Base-by-base conservation (phyloP, 2,113 vertebrate species). In the Siphamia tubifer region DNA sequence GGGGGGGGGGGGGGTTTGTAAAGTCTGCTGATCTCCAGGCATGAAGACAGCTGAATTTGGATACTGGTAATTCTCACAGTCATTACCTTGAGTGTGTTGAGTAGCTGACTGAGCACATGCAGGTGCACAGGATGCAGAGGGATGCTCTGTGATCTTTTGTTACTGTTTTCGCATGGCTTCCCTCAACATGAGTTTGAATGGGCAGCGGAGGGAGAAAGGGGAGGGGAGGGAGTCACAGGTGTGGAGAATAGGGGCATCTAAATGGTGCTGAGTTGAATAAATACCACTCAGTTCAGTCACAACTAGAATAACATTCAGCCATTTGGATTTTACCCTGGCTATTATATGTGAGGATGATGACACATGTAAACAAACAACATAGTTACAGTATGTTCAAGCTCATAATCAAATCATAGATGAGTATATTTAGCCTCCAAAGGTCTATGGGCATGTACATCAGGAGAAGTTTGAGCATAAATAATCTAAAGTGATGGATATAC, bases 91-190 rank as follows among this genome's bases (percentile, higher is more conserved):
- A 76, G 52, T 71, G 40, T 31, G 32, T 2, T 51, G 60, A 72
- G 56, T 51, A 38, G 60, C 19, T 54, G 34, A 55, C 61, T 72
- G 72, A 82, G 73, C 23, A 53, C 63, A 63, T 54, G 63, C 82
- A 84, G 73, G 77, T 89, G 85, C 75, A 82, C 31, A 27, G 30
- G 47, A 58, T 64, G 55, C 0, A 21, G 32, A 19, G 8, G 23
- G 44, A 52, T 19, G 65, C 30, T 38, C 51, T 63, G 55, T 69
- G 77, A 83, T 81, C 77, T 71, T 77, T 79, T 83, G 69, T 61
- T 68, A 20, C 64, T 8, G 5, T 77, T 81, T 77, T 53, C 28
- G 52, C 62, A 74, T 78, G 40, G 54, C 48, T 83, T 82, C 67
- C 44, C 65, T 64, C 19, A 34, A 75, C 57, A 62, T 16, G 15